These are phyloP conservation scores for Neogale vison DNA, from an alignment of 2,113 vertebrate species.

Conservation along the genomic window DNA sequence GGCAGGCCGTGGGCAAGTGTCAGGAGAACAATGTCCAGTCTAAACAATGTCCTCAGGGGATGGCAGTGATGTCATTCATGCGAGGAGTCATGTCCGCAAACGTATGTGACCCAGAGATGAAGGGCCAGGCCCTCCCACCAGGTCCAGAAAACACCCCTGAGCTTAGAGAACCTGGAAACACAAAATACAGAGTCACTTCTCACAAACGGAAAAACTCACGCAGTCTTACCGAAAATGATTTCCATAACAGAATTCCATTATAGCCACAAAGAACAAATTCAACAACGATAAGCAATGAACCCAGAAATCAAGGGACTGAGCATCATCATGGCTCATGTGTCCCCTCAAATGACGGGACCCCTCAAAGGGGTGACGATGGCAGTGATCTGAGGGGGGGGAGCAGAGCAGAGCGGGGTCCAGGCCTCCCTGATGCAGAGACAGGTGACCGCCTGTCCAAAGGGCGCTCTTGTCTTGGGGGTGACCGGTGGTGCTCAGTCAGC, in stretches of 20 bases:
- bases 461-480: not conserved
- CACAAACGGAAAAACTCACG: not conserved
- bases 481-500: not conserved
- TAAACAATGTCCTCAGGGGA: rapidly evolving
- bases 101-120: rapidly evolving
- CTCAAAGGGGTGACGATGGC: rapidly evolving
- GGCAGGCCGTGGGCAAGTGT: rapidly evolving
- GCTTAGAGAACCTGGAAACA: not conserved
- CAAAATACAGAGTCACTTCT: not conserved
- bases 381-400: rapidly evolving
- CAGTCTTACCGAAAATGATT: not conserved
- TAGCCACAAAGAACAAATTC: not conserved
- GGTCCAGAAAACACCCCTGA: too few relatives aligned
- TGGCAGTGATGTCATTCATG: rapidly evolving
- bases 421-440: rapidly evolving
- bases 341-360: rapidly evolving
- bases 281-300: rapidly evolving
- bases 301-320: rapidly evolving
- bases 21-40: rapidly evolving
- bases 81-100: rapidly evolving
- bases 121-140: rapidly evolving
- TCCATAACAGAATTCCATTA: not conserved
- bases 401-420: rapidly evolving
- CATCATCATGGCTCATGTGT: rapidly evolving
- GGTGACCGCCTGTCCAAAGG: rapidly evolving